phyloP scores from a whole-genome alignment of 2,797 vertebrate species.

The Acanthurus tractus region DNA sequence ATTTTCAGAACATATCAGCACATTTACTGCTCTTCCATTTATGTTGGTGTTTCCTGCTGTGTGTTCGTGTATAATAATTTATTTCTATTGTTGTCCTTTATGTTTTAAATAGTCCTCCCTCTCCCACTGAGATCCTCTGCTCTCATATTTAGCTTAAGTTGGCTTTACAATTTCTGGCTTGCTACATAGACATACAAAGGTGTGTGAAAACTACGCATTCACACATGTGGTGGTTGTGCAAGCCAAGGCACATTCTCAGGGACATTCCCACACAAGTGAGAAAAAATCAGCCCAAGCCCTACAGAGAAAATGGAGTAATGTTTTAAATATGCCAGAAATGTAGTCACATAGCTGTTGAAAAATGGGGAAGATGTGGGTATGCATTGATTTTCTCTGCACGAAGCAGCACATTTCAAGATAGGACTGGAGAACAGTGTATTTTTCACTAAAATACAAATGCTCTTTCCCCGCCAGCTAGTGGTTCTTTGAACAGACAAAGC shows the following conservation, averaged over 20 bases:
- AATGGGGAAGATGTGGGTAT: background rate
- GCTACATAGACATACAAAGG: conserved; percentile 46
- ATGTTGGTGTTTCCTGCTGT: background rate
- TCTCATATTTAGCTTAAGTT: conserved; percentile 10
- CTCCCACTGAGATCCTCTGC: conserved; percentile 14
- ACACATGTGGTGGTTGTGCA: conserved; percentile 40
- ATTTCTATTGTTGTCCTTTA: conserved; percentile 13
- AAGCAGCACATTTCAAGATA: conserved; percentile 3
- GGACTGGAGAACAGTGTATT: background rate
- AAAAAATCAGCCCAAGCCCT: conserved; percentile 43
- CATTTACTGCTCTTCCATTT: background rate
- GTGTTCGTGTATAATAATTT: conserved; percentile 11
- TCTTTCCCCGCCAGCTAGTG: conserved; percentile 1
- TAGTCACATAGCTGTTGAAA: conserved; percentile 8
- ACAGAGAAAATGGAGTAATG: conserved; percentile 16
- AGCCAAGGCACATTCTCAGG: conserved; percentile 60
- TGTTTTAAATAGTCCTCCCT: conserved; percentile 12
- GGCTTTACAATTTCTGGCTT: conserved; percentile 48
- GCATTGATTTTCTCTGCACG: background rate
- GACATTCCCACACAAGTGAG: conserved; percentile 75
- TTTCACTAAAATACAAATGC: conserved; percentile 15
- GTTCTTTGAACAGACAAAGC: conserved; percentile 5
- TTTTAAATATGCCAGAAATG: conserved; percentile 46
- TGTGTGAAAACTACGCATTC: conserved; percentile 60
- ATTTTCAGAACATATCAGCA: background rate